Conservation (phyloP, 2,888 invertebrate species). For the Epicampocera succincta region DNA sequence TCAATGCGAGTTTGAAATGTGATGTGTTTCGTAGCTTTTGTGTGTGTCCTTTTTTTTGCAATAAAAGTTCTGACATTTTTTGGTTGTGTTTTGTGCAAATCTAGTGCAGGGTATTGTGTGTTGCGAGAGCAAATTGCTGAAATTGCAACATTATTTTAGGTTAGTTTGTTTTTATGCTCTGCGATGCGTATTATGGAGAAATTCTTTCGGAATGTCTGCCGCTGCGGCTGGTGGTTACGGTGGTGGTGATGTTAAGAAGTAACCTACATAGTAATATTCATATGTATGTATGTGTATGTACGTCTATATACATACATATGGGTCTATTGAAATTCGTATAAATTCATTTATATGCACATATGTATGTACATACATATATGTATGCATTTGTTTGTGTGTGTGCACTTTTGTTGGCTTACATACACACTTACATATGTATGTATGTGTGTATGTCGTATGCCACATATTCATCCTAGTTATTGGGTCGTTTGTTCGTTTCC, state of each 20-base stretch:
- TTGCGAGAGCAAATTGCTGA: slow-evolving; percentile 28
- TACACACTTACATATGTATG: slow-evolving; percentile 1
- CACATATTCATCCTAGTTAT: slow-evolving; percentile 56
- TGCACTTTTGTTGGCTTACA: too few relatives aligned
- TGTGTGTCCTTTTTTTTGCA: too few relatives aligned
- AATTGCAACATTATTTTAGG: slow-evolving; percentile 57
- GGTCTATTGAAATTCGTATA: too few relatives aligned
- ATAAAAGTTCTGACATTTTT: too few relatives aligned
- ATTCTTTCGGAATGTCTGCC: slow-evolving; percentile 21
- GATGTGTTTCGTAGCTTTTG: too few relatives aligned
- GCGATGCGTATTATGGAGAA: slow-evolving; percentile 43
- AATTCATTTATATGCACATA: too few relatives aligned
- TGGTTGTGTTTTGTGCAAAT: not conserved
- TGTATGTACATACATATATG: not conserved
- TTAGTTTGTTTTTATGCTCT: slow-evolving; percentile 47
- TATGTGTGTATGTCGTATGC: not conserved
- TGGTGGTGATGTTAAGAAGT: slow-evolving; percentile 33
- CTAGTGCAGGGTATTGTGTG: slow-evolving; percentile 28
- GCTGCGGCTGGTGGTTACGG: slow-evolving; percentile 1
- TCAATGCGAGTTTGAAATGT: too few relatives aligned
- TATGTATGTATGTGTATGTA: not conserved
- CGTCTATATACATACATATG: too few relatives aligned
- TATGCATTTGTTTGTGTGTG: not conserved
- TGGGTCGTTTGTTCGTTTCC: slow-evolving; percentile 61
- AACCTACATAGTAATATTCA: slow-evolving; percentile 50